phyloP scores from a whole-genome alignment of 2,797 vertebrate genomes.

The Centroberyx gerrardi region DNA sequence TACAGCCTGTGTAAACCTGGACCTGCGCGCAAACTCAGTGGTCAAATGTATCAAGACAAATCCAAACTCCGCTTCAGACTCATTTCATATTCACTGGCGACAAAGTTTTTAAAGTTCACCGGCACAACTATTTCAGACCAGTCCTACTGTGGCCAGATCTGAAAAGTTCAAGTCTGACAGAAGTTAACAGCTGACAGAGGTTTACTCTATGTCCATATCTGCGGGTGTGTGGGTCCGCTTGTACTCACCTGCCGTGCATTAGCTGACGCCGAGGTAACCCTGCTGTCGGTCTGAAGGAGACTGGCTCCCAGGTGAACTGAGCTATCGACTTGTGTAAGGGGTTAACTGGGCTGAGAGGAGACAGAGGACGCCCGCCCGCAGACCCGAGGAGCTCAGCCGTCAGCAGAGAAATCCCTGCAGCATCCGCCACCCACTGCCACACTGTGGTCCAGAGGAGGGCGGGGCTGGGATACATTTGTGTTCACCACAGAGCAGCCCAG shows the following conservation, averaged over 20 bases:
- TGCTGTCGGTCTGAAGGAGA: no score
- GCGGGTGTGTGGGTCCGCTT: no score
- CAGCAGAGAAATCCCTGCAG: background rate
- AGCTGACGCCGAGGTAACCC: background rate
- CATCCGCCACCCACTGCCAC: background rate
- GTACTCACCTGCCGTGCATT: background rate
- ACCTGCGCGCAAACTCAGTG: no score
- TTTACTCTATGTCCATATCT: no score
- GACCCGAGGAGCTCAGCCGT: background rate
- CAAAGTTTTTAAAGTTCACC: no score
- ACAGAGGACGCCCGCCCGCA: background rate
- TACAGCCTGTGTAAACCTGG: no score
- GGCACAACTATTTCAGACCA: no score
- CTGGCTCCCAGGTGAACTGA: background rate
- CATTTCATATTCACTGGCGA: no score
- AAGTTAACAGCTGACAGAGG: no score
- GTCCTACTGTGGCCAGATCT: background rate
- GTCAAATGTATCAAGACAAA: no score
- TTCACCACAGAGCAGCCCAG: background rate
- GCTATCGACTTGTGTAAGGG: background rate
- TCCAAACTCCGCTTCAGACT: no score
- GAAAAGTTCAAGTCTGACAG: background rate
- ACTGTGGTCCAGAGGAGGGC: conserved; percentile 26
- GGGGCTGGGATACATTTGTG: conserved; percentile 3
- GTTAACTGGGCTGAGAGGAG: conserved; percentile 18